A percentile compares a stretch with the other conserved stretches of the same genome.
Conservation (phyloP, 2,113 vertebrate species). For the Copsychus sechellarum region DNA sequence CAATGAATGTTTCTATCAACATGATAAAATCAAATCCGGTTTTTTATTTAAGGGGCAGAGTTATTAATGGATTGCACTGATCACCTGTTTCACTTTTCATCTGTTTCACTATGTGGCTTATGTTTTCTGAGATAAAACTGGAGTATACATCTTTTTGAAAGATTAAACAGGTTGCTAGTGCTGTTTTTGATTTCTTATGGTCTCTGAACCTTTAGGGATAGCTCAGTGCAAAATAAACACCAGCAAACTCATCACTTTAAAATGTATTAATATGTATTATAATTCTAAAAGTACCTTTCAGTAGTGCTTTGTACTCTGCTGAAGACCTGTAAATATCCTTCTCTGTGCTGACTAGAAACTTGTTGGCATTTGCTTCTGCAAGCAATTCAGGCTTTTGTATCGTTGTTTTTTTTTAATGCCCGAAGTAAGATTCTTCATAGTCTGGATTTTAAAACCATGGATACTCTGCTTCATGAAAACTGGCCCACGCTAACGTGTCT, state of each 20-base stretch:
- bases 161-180: neutral
- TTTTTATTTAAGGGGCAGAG: neutral
- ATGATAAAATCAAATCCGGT: neutral
- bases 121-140: neutral
- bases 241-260: neutral
- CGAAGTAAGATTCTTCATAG: neutral
- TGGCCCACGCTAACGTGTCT: neutral
- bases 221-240: neutral
- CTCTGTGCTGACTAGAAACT: neutral
- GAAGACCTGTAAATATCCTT: neutral
- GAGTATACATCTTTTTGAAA: neutral
- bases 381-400: neutral
- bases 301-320: neutral
- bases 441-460: neutral
- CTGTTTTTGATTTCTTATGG: neutral
- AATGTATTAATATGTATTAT: neutral
- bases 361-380: neutral
- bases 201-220: neutral
- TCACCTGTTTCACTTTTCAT: neutral
- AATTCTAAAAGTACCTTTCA: neutral
- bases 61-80: neutral
- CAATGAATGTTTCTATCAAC: neutral
- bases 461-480: neutral
- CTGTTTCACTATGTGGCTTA: neutral
- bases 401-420: neutral